Evolutionary conservation across 1,140 invertebrate genomes (phyloP).

Genomic region (Dreissena rostriformis): DNA sequence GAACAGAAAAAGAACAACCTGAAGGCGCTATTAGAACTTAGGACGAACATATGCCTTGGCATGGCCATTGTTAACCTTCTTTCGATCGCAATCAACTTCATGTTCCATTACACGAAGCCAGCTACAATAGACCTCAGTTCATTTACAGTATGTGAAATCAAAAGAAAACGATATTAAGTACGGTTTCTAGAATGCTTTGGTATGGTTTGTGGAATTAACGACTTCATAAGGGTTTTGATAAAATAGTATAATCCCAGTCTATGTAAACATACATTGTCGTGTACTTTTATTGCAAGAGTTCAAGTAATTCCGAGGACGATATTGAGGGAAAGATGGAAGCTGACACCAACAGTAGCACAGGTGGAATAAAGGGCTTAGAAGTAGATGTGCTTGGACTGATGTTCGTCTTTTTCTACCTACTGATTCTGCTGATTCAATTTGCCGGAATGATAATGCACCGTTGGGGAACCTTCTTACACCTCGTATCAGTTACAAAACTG

Average conservation of each 20-base stretch:
- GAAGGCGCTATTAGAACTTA: constrained; percentile 64
- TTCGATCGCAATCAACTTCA: constrained; percentile 79
- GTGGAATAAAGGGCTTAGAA: constrained; percentile 29
- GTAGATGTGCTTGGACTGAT: constrained; percentile 67
- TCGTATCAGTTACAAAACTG: constrained; percentile 95
- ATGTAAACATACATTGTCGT: no score
- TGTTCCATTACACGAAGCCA: constrained; percentile 73
- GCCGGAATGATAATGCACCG: constrained; percentile 82
- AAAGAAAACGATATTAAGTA: background rate
- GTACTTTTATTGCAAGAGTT: background rate
- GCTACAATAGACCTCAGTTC: constrained; percentile 45
- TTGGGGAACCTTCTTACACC: constrained; percentile 98
- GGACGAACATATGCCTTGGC: constrained; percentile 71
- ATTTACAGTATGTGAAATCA: constrained; percentile 31
- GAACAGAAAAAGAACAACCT: constrained; percentile 78
- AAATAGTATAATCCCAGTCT: no score
- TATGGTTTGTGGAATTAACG: no score
- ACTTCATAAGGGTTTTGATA: no score
- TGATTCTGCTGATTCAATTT: constrained; percentile 81
- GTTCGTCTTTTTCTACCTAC: constrained; percentile 80
- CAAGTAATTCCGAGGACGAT: no score
- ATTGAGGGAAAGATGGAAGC: background rate
- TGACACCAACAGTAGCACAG: background rate
- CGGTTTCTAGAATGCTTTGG: no score
- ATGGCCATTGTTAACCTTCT: constrained; percentile 76